Evolutionary conservation across 1,140 invertebrate genomes (phyloP), one percentile per base, ranked within the genome.

Genomic region (Brachystomella parvula): DNA sequence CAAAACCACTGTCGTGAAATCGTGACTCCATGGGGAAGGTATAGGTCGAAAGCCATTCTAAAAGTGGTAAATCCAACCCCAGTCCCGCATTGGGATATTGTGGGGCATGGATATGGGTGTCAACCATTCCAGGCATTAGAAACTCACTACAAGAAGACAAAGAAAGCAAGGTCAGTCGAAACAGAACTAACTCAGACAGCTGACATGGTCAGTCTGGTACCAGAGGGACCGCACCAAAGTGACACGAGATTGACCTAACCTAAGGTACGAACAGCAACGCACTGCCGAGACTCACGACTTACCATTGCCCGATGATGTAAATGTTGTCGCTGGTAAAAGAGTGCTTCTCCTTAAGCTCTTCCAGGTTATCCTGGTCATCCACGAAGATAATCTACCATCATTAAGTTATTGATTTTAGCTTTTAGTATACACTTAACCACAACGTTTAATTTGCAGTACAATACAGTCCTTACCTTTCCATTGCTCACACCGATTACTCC

Each of bases 21-120:
- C 85, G 82, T 3, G 82, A 83, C 76, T 96, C 92, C 35, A 88
- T 78, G 2, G 90, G 90, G 74, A 92, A 94, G 1, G 91, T 94
- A 73, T 94, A 94, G n/a, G 80, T 84, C 35, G 87, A 80, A 0
- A 96, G 78, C 92, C 92, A 95, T 63, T 92, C 86, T 0, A 94
- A 77, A 15, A 96, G 78, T 0, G 84, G 82, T 69, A 85, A 82
- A 75, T 93, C 90, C 64, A 90, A 82, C 0, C 89, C 91, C 17
- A 91, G 75, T 6, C 92, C 92, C 66, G 85, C 77, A 77, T 93
- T 93, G 1, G 88, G 87, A 73, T 89, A 87, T 78, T 96, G 92
- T 2, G 89, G 86, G 0, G 90, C 89, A 82, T 96, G 92, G 56
- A 90, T 87, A 73, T 96, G 92, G 17, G 87, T 87, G 76, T 96